Percentiles rank a stretch among this genome's conserved stretches.
Evolutionary conservation across 2,888 invertebrate genomes (phyloP).

Genomic region (Tipula lateralis): DNA sequence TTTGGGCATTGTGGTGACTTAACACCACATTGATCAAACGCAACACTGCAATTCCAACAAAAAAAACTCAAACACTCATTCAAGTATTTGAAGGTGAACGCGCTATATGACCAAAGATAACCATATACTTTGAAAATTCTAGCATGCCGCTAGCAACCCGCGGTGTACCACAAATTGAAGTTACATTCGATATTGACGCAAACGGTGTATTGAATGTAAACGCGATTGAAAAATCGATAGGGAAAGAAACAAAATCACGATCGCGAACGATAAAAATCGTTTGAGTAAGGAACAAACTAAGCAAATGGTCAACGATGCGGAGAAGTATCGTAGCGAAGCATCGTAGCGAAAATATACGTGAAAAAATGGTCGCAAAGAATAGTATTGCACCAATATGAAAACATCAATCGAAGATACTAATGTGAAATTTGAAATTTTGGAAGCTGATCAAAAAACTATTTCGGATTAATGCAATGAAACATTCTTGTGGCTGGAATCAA

Average conservation of each 20-base stretch:
- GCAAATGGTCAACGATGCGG: constrained; percentile 87
- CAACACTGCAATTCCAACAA: constrained; percentile 66
- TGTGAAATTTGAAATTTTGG: constrained; percentile 77
- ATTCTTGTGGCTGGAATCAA: constrained; percentile 71
- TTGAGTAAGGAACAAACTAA: constrained; percentile 89
- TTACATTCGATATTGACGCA: constrained; percentile 79
- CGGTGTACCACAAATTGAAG: constrained; percentile 82
- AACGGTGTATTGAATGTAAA: constrained; percentile 94
- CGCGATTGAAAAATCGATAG: constrained; percentile 86
- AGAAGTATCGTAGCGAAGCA: constrained; percentile 77
- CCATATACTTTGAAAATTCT: constrained; percentile 89
- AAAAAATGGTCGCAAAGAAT: constrained; percentile 77
- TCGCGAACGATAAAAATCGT: constrained; percentile 86
- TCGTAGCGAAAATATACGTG: constrained; percentile 75
- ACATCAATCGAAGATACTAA: constrained; percentile 90
- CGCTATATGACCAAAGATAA: constrained; percentile 92
- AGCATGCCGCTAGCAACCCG: constrained; percentile 90
- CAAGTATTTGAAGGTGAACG: constrained; percentile 85
- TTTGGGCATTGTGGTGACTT: constrained; percentile 72
- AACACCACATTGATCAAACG: constrained; percentile 73
- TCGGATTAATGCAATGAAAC: constrained; percentile 79
- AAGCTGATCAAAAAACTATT: constrained; percentile 69
- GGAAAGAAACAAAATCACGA: constrained; percentile 85
- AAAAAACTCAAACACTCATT: constrained; percentile 70
- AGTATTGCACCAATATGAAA: constrained; percentile 93